Percentiles rank a stretch among this genome's conserved stretches.
Evolutionary conservation across 2,888 invertebrate genomes (phyloP).

Genomic region (Rotaria socialis): DNA sequence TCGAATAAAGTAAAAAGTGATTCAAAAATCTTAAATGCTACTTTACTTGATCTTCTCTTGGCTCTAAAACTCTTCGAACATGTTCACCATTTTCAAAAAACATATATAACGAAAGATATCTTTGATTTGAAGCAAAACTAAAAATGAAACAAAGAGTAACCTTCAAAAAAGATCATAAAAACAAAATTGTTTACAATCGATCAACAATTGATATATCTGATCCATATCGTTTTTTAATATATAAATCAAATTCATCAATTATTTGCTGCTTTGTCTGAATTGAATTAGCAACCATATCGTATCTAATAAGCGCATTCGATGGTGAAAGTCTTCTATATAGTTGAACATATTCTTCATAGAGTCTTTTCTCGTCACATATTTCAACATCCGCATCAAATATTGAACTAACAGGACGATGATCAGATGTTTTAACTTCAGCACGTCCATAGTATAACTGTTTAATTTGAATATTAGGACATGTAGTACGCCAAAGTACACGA

Average conservation of each 20-base stretch:
- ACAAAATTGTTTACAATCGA: background rate
- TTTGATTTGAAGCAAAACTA: background rate
- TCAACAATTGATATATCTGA: background rate
- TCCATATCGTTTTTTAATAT: slow-evolving; percentile 11
- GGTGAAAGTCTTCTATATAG: background rate
- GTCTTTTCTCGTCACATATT: slow-evolving; percentile 1
- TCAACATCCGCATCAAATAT: background rate
- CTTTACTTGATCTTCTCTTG: background rate
- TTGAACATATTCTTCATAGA: background rate
- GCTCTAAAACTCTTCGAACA: background rate
- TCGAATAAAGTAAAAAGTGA: too few relatives aligned
- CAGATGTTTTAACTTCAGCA: slow-evolving; percentile 44
- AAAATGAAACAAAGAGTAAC: background rate
- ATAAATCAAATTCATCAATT: slow-evolving; percentile 6
- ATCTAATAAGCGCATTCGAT: background rate
- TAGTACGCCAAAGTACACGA: slow-evolving; percentile 74
- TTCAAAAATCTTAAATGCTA: background rate
- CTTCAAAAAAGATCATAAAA: too few relatives aligned
- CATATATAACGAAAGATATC: background rate
- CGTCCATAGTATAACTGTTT: slow-evolving; percentile 42
- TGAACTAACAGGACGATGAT: slow-evolving; percentile 39
- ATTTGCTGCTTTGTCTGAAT: background rate
- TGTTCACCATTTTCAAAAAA: slow-evolving; percentile 13
- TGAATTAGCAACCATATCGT: background rate
- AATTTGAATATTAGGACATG: background rate